A percentile compares a stretch with the other conserved stretches of the same genome.
Conservation (phyloP, 2,113 vertebrate species). For the Anolis sagrei region DNA sequence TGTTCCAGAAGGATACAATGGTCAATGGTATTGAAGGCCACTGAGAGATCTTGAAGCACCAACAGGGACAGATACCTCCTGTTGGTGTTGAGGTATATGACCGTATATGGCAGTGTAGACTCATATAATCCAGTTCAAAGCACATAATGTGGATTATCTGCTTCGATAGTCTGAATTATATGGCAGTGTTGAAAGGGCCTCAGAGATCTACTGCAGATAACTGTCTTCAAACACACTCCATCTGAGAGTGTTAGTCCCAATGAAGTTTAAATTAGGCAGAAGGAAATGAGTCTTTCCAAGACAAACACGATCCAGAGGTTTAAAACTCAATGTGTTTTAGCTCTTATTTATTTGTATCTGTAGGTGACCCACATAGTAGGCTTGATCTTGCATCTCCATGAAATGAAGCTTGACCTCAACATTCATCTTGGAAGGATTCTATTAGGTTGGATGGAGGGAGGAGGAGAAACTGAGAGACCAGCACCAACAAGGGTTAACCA, state of each 20-base stretch:
- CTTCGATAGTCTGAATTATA: no score
- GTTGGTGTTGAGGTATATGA: no score
- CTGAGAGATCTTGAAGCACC: no score
- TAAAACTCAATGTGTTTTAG: not conserved
- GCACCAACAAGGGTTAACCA: constrained; percentile 78
- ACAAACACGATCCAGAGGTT: not conserved
- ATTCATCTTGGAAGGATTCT: not conserved
- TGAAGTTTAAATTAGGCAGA: not conserved
- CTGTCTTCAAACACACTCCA: no score
- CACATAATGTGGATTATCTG: no score
- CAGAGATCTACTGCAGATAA: no score
- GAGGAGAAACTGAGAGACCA: not conserved
- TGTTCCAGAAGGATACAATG: no score
- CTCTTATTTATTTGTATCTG: not conserved
- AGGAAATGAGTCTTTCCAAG: not conserved
- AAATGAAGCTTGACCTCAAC: not conserved
- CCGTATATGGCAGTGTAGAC: no score
- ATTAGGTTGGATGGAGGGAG: fast-evolving
- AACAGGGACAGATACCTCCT: no score
- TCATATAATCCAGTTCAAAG: no score
- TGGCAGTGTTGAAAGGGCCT: no score
- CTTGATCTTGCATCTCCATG: constrained; percentile 38
- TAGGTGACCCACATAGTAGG: not conserved
- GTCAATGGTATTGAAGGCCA: no score
- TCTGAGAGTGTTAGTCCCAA: not conserved